These are phyloP conservation scores for Hemicrepidius hirtus DNA, from an alignment of 2,888 invertebrate genomes.

Conservation along the genomic window DNA sequence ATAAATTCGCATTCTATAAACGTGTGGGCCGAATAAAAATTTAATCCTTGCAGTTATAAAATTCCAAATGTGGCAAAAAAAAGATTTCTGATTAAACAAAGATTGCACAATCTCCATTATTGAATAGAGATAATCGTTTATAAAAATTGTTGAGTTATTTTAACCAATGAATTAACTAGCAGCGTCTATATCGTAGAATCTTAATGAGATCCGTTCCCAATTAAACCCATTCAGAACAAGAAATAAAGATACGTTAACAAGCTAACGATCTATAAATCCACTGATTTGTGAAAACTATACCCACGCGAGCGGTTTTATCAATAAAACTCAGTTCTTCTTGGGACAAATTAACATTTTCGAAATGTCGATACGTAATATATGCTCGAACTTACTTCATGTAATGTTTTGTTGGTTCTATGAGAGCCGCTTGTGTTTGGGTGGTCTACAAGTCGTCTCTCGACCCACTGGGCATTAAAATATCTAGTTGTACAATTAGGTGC, in stretches of 20 bases:
- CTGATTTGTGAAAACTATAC: constrained; percentile 53
- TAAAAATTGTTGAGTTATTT: constrained; percentile 30
- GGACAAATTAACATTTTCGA: constrained; percentile 54
- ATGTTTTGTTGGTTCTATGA: constrained; percentile 37
- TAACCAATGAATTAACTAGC: constrained; percentile 31
- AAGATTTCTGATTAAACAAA: background rate
- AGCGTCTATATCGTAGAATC: constrained; percentile 47
- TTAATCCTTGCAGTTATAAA: background rate
- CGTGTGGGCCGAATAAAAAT: constrained; percentile 4
- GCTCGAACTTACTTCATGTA: constrained; percentile 45
- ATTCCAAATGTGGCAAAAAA: background rate
- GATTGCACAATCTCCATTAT: constrained; percentile 7
- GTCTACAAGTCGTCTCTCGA: constrained; percentile 46
- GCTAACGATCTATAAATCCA: constrained; percentile 55
- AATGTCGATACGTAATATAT: constrained; percentile 51
- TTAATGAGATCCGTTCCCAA: constrained; percentile 55
- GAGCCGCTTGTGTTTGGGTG: constrained; percentile 51
- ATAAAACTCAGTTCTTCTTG: constrained; percentile 39
- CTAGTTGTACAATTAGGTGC: constrained; percentile 47
- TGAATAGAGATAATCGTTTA: constrained; percentile 21
- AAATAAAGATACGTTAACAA: constrained; percentile 53
- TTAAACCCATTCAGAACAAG: constrained; percentile 54
- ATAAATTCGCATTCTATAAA: constrained; percentile 12
- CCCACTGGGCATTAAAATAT: constrained; percentile 51
- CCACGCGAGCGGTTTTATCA: constrained; percentile 54